Evolutionary conservation across 2,113 vertebrate genomes (phyloP).

Genomic region (Cervus canadensis): DNA sequence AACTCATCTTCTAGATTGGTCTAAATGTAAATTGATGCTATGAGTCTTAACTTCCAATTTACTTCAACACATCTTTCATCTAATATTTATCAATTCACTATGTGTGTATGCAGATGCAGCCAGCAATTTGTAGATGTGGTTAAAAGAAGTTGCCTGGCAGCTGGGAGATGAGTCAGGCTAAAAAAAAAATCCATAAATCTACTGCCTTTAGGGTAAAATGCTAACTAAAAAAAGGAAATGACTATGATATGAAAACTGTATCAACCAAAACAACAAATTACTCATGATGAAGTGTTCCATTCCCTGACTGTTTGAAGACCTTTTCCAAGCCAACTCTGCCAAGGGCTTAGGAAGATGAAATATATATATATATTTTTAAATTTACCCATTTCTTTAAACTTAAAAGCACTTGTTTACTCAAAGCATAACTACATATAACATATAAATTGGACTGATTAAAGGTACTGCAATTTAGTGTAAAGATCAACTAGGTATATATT

Average conservation of each 20-base stretch:
- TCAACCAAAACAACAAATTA: constrained; percentile 54
- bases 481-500: neutral
- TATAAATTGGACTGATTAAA: neutral
- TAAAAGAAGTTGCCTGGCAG: constrained; percentile 48
- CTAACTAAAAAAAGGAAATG: constrained; percentile 68
- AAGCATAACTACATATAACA: neutral
- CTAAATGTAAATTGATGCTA: constrained; percentile 5
- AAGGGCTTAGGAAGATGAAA: neutral
- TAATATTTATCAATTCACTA: constrained; percentile 54
- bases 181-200: constrained; percentile 33
- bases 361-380: neutral
- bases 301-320: neutral
- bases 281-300: constrained; percentile 28
- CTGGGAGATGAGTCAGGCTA: constrained; percentile 48
- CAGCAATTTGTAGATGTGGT: constrained; percentile 29
- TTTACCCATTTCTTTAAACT: neutral
- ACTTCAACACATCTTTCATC: constrained; percentile 38
- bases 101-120: constrained; percentile 17
- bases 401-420: neutral
- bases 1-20: neutral
- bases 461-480: neutral
- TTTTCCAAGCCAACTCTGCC: constrained; percentile 44
- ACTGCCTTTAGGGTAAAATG: constrained; percentile 65
- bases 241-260: constrained; percentile 27
- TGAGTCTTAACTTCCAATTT: constrained; percentile 41